phyloP scores from a whole-genome alignment of 2,888 invertebrate species.

The Zaprionus bogoriensis region DNA sequence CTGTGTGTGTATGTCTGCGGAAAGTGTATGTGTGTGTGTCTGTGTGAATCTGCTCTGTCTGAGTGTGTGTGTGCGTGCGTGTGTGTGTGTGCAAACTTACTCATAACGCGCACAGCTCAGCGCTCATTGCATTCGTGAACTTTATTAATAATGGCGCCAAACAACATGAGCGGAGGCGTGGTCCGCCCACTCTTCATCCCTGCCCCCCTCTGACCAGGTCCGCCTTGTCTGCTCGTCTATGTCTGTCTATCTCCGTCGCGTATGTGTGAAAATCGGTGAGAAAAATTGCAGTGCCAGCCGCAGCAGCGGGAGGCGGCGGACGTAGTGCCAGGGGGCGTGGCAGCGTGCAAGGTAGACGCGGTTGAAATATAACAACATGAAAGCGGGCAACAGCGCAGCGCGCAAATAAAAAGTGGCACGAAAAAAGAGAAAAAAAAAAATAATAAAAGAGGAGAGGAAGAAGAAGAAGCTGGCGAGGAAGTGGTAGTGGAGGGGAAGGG shows the following conservation, averaged over 20 bases:
- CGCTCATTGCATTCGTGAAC: constrained; percentile 80
- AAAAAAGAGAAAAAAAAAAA: constrained; percentile 12
- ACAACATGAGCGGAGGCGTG: constrained; percentile 58
- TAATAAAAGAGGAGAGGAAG: constrained; percentile 23
- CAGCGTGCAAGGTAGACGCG: constrained; percentile 49
- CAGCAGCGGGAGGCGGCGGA: background rate
- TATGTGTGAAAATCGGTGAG: constrained; percentile 67
- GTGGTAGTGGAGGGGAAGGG: constrained; percentile 9
- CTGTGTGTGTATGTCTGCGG: constrained; percentile 11
- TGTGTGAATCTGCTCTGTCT: constrained; percentile 13
- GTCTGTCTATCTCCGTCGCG: constrained; percentile 31
- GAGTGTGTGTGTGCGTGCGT: constrained; percentile 16
- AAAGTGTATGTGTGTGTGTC: constrained; percentile 3
- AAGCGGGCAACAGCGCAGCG: constrained; percentile 27
- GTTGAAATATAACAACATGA: constrained; percentile 54
- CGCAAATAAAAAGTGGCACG: constrained; percentile 33
- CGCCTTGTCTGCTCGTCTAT: constrained; percentile 29
- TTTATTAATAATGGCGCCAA: constrained; percentile 80
- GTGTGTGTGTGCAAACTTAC: constrained; percentile 62
- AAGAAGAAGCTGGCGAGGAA: background rate
- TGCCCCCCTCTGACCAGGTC: constrained; percentile 12
- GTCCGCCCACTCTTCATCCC: constrained; percentile 2
- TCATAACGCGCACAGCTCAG: constrained; percentile 70
- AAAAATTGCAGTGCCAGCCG: constrained; percentile 54
- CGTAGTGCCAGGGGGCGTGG: background rate